Base-by-base conservation (phyloP, 35 echinoderm and acorn worm species). In the Eucidaris tribuloides region DNA sequence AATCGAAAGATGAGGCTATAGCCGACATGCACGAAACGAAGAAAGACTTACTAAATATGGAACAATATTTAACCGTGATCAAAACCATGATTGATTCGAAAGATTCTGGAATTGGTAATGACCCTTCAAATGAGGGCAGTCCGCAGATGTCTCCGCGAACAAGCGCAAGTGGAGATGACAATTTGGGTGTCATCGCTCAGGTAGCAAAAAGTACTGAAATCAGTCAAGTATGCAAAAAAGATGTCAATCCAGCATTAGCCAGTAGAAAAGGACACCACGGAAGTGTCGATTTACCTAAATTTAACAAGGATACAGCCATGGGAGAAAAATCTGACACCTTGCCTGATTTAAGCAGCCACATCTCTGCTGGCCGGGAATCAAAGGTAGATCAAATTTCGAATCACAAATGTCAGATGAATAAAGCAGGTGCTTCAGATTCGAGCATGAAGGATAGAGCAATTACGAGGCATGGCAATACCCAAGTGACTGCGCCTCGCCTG, bases 71-170 rank as follows among this genome's bases (percentile, higher is more conserved):
- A n/a, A 81, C 56, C 25, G 93, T 83, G 6, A 79, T 96, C 11
- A 91, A 96, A 84, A 55, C 64, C 20, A 88, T 96, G 17, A 91
- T 91, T n/a, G 93, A 96, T 34, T 96, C 93, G 4, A 96, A 96
- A 62, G 93, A 96, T 62, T 96, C 93, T 15, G 93, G 93, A 24
- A 83, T 96, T 88, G 93, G 83, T 48, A 96, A 91, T 80, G 93
- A 83, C 18, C 78, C 88, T 15, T 94, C 92, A 18, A 81, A 59
- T 58, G 78, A 72, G 5, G 86, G 82, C 20, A 85, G 86, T 34
- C 92, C 92, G 17, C 81, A 89, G 19, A 83, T 94, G 34, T 94
- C 92, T 32, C 86, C 92, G 23, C 42, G 50, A 17, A 62, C 15
- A 7, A 62, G 62, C 58, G 78, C 52, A 48, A 80, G 50, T 71